These are phyloP conservation scores for Odobenus rosmarus DNA, from an alignment of 2,113 vertebrate species.

Conservation along the genomic window DNA sequence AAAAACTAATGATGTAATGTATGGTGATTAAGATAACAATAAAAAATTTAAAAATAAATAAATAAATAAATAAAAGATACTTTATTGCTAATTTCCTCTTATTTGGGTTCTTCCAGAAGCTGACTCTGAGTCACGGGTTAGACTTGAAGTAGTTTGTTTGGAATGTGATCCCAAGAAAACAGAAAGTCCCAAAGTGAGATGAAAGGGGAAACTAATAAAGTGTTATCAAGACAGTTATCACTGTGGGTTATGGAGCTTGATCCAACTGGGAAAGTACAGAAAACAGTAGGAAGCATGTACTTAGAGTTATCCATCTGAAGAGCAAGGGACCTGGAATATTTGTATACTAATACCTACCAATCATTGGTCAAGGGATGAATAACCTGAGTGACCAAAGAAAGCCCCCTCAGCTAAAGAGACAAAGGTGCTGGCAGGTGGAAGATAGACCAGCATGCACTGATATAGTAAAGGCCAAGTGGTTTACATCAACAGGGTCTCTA, in stretches of 20 bases:
- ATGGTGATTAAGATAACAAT: too few relatives aligned
- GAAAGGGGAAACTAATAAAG: background rate
- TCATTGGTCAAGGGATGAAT: background rate
- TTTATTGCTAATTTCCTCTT: background rate
- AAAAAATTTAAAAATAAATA: too few relatives aligned
- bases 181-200: background rate
- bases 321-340: background rate
- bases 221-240: too few relatives aligned
- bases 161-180: background rate
- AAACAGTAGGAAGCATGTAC: background rate
- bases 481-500: background rate
- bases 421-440: background rate
- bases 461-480: background rate
- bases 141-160: background rate
- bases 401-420: background rate
- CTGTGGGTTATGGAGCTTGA: background rate
- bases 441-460: background rate
- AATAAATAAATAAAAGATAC: background rate
- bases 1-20: too few relatives aligned
- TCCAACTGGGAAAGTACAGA: background rate
- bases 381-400: background rate
- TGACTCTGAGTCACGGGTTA: background rate
- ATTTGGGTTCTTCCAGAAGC: background rate
- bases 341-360: background rate
- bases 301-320: background rate